phyloP scores from a whole-genome alignment of 2,888 invertebrate genomes.

The Scaptomyza polygonia region DNA sequence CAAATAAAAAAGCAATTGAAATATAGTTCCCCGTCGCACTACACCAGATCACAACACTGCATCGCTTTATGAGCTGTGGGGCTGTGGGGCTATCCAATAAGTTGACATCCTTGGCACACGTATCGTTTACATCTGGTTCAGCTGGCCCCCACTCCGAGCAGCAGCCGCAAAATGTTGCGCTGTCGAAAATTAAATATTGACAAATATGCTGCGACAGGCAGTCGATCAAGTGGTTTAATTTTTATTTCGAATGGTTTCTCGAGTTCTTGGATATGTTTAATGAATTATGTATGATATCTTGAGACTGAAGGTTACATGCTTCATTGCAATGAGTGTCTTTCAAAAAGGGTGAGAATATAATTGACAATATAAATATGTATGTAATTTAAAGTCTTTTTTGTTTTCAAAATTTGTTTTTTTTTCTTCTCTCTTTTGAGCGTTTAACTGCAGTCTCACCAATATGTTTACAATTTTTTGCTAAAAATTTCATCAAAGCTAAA shows the following conservation, averaged over 20 bases:
- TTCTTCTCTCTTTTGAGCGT: neutral
- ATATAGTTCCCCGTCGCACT: slow-evolving; percentile 11
- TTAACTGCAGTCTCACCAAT: neutral
- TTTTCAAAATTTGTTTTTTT: too few species aligned
- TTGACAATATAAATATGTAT: neutral
- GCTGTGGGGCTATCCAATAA: slow-evolving; percentile 57
- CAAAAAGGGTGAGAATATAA: neutral
- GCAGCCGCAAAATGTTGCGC: slow-evolving; percentile 1
- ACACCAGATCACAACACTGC: neutral
- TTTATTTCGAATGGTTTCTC: slow-evolving; percentile 38
- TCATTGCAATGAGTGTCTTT: neutral
- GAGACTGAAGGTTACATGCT: slow-evolving; percentile 48
- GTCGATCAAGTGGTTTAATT: slow-evolving; percentile 46
- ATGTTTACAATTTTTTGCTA: slow-evolving; percentile 2
- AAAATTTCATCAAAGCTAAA: slow-evolving; percentile 30
- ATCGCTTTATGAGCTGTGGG: slow-evolving; percentile 24
- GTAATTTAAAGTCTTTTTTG: too few species aligned
- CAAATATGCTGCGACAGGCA: slow-evolving; percentile 51
- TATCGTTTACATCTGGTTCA: slow-evolving; percentile 56
- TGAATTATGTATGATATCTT: slow-evolving; percentile 66
- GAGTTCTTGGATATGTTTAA: slow-evolving; percentile 24
- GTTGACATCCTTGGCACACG: slow-evolving; percentile 81
- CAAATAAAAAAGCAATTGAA: slow-evolving; percentile 25
- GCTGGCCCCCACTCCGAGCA: slow-evolving; percentile 25
- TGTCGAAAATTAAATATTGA: slow-evolving; percentile 62